These are phyloP conservation scores for Drosophila paranaensis DNA, from an alignment of 2,888 invertebrate genomes.

Conservation along the genomic window DNA sequence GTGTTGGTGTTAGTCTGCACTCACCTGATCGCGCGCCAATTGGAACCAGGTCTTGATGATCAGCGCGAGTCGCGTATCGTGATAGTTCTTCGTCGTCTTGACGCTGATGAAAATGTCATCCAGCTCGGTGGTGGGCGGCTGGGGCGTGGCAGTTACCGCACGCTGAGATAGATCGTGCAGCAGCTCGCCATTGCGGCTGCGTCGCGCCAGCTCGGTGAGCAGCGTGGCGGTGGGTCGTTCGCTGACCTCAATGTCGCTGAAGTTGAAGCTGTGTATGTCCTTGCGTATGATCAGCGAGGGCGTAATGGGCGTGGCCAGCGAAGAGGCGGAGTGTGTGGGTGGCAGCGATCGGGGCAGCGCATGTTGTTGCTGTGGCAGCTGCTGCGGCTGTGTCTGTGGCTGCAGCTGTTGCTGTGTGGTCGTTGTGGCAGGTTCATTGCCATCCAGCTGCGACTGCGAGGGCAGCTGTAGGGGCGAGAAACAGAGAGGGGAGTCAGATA, in stretches of 20 bases:
- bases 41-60: constrained; percentile 98
- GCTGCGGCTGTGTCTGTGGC: constrained; percentile 16
- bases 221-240: constrained; percentile 81
- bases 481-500: constrained; percentile 11
- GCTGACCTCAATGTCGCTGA: constrained; percentile 84
- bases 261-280: constrained; percentile 84
- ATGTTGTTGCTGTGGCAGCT: constrained; percentile 23
- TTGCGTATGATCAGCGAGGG: constrained; percentile 84
- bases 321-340: constrained; percentile 17
- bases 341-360: constrained; percentile 4
- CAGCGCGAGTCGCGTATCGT: constrained; percentile 92
- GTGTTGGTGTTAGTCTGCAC: constrained; percentile 46
- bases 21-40: constrained; percentile 95
- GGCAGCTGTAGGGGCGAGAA: constrained; percentile 50
- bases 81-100: constrained; percentile 96
- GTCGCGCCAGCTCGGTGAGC: constrained; percentile 79
- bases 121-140: constrained; percentile 89
- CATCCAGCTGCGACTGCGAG: constrained; percentile 56
- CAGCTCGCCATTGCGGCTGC: constrained; percentile 83
- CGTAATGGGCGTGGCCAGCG: constrained; percentile 55
- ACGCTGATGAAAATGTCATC: constrained; percentile 97
- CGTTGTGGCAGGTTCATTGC: constrained; percentile 61
- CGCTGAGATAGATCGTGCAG: constrained; percentile 83
- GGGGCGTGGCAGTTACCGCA: constrained; percentile 85
- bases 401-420: constrained; percentile 50